Base-by-base conservation (phyloP, 2,888 invertebrate genomes). In the Lepidocyrtoides sp. region DNA sequence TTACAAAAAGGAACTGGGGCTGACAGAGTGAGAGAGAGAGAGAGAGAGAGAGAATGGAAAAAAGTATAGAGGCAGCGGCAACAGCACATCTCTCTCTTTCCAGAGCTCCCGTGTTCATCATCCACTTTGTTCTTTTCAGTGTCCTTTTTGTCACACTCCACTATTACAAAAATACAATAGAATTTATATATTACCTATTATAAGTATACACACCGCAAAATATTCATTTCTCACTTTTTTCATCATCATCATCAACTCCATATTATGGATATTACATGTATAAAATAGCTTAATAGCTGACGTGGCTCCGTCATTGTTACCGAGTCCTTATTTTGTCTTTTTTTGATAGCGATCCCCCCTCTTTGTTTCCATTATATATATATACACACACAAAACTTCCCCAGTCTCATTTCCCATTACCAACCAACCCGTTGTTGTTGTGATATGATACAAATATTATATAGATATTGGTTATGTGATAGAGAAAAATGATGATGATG, bases 401-500 rank as follows among this genome's bases (percentile, higher is more conserved):
- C 48, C 51, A n/a, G 26, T 23, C 29, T 14, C 60, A 23, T 5
- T 20, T 26, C 12, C 17, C 23, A 17, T 20, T 4, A 20, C 17
- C n/a, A n/a, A n/a, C 29, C 26, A 26, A 2, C 12, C 26, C 12
- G 26, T 29, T 63, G 29, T 63, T 26, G 4, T 60, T 63, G 63
- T 63, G 66, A 32, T 14, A 66, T 20, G 32, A 66, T 66, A 32
- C n/a, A n/a, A n/a, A n/a, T 29, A 32, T 36, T 36, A 57, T 20
- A 17, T n/a, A 36, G 69, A 36, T 69, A 69, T 69, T 36, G 23
- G 69, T 69, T 32, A 41, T 44, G 44, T 20, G 48, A 51, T 48
- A 51, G 69, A 69, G 51, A 75, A 51, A 75, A 51, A 75, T 66
- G 83, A 81, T 81, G 84, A 84, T 63, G 69, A 69, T 44, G 84